Conservation (phyloP, 2,113 vertebrate species). For the Anoplopoma fimbria region DNA sequence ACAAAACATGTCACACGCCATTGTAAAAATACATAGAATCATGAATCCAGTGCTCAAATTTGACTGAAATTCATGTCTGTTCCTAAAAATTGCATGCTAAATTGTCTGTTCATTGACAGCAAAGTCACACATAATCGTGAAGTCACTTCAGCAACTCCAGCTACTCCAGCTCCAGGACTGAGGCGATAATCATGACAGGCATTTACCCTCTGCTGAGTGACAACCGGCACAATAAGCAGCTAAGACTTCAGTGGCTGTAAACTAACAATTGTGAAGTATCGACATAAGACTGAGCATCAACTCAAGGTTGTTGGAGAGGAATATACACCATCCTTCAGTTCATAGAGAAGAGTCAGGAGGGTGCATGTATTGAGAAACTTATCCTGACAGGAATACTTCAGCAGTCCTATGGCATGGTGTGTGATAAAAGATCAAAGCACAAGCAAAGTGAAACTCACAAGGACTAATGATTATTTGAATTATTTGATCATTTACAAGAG, state of each 20-base stretch:
- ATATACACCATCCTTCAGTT: not conserved
- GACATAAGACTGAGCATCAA: constrained; percentile 17
- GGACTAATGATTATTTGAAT: too few species aligned
- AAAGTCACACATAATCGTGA: constrained; percentile 1
- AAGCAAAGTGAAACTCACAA: too few species aligned
- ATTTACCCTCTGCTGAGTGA: constrained; percentile 63
- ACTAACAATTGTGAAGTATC: constrained; percentile 25
- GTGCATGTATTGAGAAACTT: not conserved
- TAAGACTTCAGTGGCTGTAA: constrained; percentile 17
- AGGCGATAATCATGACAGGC: constrained; percentile 44
- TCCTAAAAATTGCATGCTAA: not conserved
- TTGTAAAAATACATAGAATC: not conserved
- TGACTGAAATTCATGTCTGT: not conserved
- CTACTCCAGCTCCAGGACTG: constrained; percentile 28
- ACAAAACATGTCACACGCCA: not conserved
- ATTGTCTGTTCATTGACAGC: not conserved
- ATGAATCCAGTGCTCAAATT: not conserved
- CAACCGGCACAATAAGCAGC: constrained; percentile 54
- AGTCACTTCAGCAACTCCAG: constrained; percentile 24
- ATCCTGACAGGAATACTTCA: not conserved
- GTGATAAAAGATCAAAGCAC: too few species aligned
- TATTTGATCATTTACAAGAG: not conserved
- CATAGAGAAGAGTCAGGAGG: not conserved
- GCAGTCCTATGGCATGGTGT: too few species aligned
- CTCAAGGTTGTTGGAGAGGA: constrained; percentile 24